Conservation (phyloP, 2,113 vertebrate genomes). For the Elanus axillaris region DNA sequence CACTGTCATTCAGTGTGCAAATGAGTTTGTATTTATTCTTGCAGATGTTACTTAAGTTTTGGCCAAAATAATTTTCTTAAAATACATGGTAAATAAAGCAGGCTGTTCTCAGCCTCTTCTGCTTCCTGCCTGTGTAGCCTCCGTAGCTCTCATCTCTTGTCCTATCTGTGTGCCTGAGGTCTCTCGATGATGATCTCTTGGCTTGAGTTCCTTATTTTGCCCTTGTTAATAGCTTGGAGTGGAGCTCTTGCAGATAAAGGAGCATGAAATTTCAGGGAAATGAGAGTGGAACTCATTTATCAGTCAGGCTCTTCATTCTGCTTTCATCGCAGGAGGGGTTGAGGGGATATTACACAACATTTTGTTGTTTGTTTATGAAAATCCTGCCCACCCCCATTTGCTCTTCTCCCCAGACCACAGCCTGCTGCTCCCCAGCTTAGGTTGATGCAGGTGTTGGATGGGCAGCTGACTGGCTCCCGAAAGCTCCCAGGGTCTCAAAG, state of each 20-base stretch:
- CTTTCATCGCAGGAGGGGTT: background rate
- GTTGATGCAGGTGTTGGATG: background rate
- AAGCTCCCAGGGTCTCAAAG: background rate
- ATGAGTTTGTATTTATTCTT: background rate
- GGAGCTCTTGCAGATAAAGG: background rate
- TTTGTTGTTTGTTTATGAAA: background rate
- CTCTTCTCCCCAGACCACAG: background rate
- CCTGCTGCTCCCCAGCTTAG: background rate
- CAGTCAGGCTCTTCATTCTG: background rate
- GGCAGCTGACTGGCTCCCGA: rapidly evolving
- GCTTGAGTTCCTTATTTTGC: constrained; percentile 15
- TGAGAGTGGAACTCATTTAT: background rate
- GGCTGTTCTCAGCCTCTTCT: background rate
- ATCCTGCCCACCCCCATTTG: background rate
- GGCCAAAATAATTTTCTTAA: background rate
- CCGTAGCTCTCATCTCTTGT: background rate
- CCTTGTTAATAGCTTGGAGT: background rate
- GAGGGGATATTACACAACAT: background rate
- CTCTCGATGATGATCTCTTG: constrained; percentile 7
- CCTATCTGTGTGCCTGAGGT: background rate
- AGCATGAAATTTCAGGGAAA: constrained; percentile 37
- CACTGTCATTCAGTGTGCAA: background rate
- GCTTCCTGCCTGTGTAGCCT: background rate
- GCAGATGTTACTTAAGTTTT: background rate
- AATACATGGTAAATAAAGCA: background rate